Evolutionary conservation across 2,113 vertebrate genomes (phyloP).

Genomic region (Ciconia maguari): DNA sequence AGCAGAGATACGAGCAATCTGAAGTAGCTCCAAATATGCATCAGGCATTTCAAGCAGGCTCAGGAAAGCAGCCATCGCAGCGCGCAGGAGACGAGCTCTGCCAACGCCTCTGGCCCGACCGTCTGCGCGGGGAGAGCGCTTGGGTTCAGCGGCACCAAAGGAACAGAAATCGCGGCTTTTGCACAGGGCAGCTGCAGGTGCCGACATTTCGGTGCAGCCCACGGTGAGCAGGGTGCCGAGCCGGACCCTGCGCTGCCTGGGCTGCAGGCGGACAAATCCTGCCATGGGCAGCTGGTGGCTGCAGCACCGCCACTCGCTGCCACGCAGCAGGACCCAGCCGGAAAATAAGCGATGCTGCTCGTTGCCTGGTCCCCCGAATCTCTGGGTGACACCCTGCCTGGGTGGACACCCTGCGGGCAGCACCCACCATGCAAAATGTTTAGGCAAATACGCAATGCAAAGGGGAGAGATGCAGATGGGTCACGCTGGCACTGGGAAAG

Average conservation of each 20-base stretch:
- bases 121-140: neutral
- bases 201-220: neutral
- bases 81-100: neutral
- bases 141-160: fast-evolving
- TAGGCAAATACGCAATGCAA: fast-evolving
- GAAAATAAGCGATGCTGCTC: neutral
- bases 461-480: neutral
- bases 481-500: neutral
- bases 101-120: neutral
- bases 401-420: neutral
- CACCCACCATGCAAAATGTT: neutral
- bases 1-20: neutral
- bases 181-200: neutral
- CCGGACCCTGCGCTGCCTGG: neutral
- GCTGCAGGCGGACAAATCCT: neutral
- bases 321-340: neutral
- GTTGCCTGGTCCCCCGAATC: fast-evolving
- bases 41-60: neutral
- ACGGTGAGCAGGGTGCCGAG: neutral
- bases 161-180: neutral
- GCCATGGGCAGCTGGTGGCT: fast-evolving
- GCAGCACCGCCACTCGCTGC: neutral
- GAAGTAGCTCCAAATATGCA: neutral
- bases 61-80: neutral
- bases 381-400: neutral